Base-by-base conservation (phyloP, 2,113 vertebrate genomes). In the Recurvirostra avosetta region DNA sequence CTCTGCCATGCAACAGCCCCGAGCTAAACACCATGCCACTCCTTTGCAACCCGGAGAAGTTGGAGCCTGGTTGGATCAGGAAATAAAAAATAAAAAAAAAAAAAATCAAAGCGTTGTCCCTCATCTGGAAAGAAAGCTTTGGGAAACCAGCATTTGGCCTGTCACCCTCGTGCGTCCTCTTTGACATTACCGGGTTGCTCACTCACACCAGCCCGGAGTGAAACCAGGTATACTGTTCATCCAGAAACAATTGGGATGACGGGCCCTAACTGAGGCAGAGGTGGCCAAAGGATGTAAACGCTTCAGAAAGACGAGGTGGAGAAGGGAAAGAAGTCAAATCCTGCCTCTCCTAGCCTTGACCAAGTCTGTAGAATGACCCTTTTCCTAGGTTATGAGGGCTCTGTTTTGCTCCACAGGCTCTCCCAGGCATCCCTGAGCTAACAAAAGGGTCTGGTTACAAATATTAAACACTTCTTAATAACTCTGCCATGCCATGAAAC, bases 401-500 rank as follows among this genome's bases (percentile, higher is more conserved):
- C 61, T 4, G 72, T 6, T 65, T 50, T 53, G 61, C 88, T 67
- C 72, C 47, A 1, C 21, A 4, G 80, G 65, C 71, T 82, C 52
- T 56, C 61, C 71, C 26, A 9, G 68, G 29, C 76, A 50, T n/a
- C 81, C 58, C 34, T 5, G 7, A 45, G 83, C 86, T 40, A 72
- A 90, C 81, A 91, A 94, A 98, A 98, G 98, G 97, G 87, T 97
- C 97, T 96, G 97, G 97, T 97, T 98, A 98, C 96, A 98, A 98
- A 98, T 98, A 99, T 99, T 98, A 99, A 99, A 98, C 97, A 97
- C 98, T 98, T 98, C 97, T 98, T 98, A 98, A 98, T 98, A 98
- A 98, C 97, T 97, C 98, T 97, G 97, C 97, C 91, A 6, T 94
- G 90, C 95, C 94, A 89, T 83, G 97, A 88, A 92, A 92, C 98